Evolutionary conservation across 2,797 vertebrate genomes (phyloP), one percentile per base, ranked within the genome.

Genomic region (Pipistrellus nathusii): DNA sequence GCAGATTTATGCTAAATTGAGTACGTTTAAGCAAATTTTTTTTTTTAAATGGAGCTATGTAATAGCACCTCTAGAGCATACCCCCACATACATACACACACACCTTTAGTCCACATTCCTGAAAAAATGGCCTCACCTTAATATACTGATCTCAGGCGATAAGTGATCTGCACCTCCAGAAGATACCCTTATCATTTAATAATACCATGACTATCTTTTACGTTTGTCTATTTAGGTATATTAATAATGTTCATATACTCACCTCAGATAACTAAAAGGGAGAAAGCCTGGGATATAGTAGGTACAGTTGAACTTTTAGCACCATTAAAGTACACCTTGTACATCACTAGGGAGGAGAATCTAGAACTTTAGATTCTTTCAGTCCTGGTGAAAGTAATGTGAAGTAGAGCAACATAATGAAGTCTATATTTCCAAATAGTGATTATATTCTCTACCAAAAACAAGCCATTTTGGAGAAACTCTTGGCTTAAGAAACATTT

Each of bases 341-440:
- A 30, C 8, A 71, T 59, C 85, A 86, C n/a, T 64, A 85, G 38
- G 62, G 32, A 94, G 25, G 17, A 55, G 30, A 94, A 76, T 85
- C 25, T 48, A 83, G 35, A 90, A 90, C 8, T 83, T 73, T 46
- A 90, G 41, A 32, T 69, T 83, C 66, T 84, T 90, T 68, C 57
- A 72, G n/a, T 88, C 55, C 69, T 84, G 27, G 85, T 17, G 35
- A 91, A 96, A 90, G 85, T 66, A 90, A 91, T 69, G 35, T 75
- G 83, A 90, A 94, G 66, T 73, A 57, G 25, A 77, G 62, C 38
- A 94, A 92, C 46, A 68, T 72, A 88, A 96, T 78, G 18, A 92
- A 73, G 17, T 91, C 81, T 89, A 2, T 44, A 62, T 82, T 86
- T 90, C 73, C 38, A 38, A 91, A 69, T 38, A 94, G 18, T 93